Evolutionary conservation across 2,113 vertebrate species (phyloP), one percentile per base, ranked within the genome.

Genomic region (Colius striatus): DNA sequence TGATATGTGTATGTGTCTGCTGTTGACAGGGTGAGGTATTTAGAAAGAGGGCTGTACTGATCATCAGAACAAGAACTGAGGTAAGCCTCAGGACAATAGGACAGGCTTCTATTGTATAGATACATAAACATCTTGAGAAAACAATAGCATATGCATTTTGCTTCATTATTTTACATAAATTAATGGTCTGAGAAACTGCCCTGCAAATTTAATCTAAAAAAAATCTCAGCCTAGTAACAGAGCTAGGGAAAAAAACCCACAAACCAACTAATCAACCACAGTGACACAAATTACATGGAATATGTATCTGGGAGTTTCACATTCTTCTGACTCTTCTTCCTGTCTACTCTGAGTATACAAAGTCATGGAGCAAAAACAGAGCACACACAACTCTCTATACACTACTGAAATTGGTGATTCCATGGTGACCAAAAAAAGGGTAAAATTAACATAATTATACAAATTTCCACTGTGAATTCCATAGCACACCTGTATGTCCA

Each of bases 311-410:
- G 11, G 53, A 86, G 13, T 23, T 65, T 71, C 16, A 73, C 9
- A 48, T 76, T 72, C 10, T 70, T 2, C 30, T 66, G 13, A 9
- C 47, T 27, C 48, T 63, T 79, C 45, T 70, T 58, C 18, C 63
- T 62, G 15, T 36, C 6, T 6, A 20, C 23, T 65, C 34, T 30
- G 36, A 88, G 50, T 5, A 83, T 29, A 41, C 30, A 41, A 86
- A 75, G 67, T 9, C 0, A 0, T 4, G 4, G n/a, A 54, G 5
- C 2, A 1, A 20, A 62, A 91, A 77, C 6, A 62, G 4, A 66
- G 36, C 5, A 58, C 19, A 34, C 4, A 9, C 22, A 75, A 8
- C 19, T 51, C 60, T 38, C 9, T 6, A 34, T 7, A 23, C 19
- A 34, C 12, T 51, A 66, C 7, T 17, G 8, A 22, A 27, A 22